Conservation (phyloP, 2,113 vertebrate genomes). For the Gymnorhina tibicen region DNA sequence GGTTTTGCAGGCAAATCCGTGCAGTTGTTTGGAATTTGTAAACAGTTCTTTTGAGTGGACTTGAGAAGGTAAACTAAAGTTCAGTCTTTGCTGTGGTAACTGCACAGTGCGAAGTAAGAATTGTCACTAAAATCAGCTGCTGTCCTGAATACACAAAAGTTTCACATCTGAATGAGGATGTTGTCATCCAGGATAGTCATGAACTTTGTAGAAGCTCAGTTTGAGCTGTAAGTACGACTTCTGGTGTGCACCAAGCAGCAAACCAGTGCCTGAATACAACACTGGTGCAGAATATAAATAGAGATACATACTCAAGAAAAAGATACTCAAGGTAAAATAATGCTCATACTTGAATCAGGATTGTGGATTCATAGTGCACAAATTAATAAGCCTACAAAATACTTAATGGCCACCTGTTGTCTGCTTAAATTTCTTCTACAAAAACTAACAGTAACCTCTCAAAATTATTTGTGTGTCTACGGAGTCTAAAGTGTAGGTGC, state of each 20-base stretch:
- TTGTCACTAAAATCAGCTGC: neutral
- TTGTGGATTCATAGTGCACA: neutral
- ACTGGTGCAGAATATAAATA: neutral
- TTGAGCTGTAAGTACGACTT: slow-evolving; percentile 9
- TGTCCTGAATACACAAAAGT: neutral
- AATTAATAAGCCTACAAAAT: neutral
- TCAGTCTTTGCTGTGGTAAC: neutral
- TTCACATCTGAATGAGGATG: neutral
- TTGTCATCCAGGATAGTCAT: neutral
- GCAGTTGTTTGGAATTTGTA: neutral
- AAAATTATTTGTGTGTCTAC: neutral
- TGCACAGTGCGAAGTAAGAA: neutral
- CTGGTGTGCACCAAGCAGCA: neutral
- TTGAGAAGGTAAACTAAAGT: neutral
- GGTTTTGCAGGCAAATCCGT: neutral
- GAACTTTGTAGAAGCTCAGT: neutral
- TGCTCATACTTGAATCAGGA: neutral
- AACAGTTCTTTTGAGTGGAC: neutral
- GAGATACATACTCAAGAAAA: neutral
- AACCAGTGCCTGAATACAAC: neutral
- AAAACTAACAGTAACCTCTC: neutral
- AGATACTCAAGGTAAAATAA: neutral
- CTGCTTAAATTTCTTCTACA: neutral
- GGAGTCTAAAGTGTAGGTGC: neutral
- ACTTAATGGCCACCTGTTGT: neutral